Evolutionary conservation across 2,888 invertebrate species (phyloP).

Genomic region (Harpalus rubripes): DNA sequence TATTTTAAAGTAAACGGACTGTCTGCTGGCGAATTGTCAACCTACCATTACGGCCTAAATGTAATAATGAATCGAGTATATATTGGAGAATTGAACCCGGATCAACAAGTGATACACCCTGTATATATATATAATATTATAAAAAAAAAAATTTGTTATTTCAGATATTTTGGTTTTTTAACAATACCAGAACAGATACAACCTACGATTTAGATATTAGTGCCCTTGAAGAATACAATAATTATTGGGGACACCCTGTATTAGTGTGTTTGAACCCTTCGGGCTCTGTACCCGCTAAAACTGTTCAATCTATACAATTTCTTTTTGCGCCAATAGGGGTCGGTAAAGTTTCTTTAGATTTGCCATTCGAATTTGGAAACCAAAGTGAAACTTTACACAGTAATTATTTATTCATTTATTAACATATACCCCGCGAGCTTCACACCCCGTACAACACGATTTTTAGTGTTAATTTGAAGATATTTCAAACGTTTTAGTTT

Average conservation of each 20-base stretch:
- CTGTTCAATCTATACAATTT: background rate
- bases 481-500: background rate
- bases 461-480: too few species aligned
- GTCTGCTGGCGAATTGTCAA: background rate
- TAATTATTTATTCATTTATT: too few species aligned
- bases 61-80: conserved; percentile 33
- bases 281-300: background rate
- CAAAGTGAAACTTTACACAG: background rate
- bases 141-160: too few species aligned
- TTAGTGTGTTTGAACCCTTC: conserved; percentile 39
- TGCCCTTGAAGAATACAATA: conserved; percentile 1
- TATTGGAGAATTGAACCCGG: conserved; percentile 42
- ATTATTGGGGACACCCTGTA: background rate
- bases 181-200: conserved; percentile 34
- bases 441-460: too few species aligned
- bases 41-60: conserved; percentile 1
- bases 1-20: conserved; percentile 46
- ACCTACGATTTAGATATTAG: conserved; percentile 4
- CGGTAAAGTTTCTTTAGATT: background rate
- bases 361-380: conserved; percentile 35
- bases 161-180: conserved; percentile 50
- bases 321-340: conserved; percentile 20
- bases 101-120: conserved; percentile 60
- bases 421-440: too few species aligned
- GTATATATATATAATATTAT: too few species aligned